A percentile compares a stretch with the other conserved stretches of the same genome.
These are phyloP conservation scores for Halocynthia aurantium DNA, from an alignment of 23 tunicate genomes.

Conservation along the genomic window DNA sequence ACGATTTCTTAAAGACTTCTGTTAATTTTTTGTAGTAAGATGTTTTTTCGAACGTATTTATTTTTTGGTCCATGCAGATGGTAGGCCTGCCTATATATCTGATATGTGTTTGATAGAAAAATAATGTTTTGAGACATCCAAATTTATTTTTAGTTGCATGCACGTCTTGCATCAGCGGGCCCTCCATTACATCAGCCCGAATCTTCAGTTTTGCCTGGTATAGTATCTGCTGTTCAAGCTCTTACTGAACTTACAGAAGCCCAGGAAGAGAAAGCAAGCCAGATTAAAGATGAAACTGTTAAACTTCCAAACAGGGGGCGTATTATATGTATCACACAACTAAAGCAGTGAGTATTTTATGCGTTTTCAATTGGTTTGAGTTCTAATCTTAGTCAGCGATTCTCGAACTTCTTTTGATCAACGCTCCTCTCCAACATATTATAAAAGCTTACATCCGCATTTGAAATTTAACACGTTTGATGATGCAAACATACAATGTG, in stretches of 20 bases:
- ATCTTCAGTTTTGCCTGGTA: slow-evolving; percentile 46
- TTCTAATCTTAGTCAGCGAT: too few relatives aligned
- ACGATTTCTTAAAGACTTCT: too few relatives aligned
- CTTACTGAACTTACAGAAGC: slow-evolving; percentile 45
- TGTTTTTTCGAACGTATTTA: too few relatives aligned
- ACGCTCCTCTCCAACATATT: not conserved
- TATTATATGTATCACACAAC: slow-evolving; percentile 79
- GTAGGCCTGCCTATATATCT: too few relatives aligned
- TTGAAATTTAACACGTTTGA: too few relatives aligned
- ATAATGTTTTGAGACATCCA: too few relatives aligned
- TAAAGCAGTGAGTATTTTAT: slow-evolving; percentile 51
- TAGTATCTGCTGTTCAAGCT: slow-evolving; percentile 55
- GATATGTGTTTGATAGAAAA: too few relatives aligned
- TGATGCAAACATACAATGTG: too few relatives aligned
- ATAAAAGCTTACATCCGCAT: too few relatives aligned
- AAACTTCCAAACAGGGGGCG: slow-evolving; percentile 44
- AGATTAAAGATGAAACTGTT: not conserved
- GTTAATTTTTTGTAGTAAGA: too few relatives aligned
- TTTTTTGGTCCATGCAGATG: too few relatives aligned
- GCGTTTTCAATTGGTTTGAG: not conserved
- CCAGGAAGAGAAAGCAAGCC: slow-evolving; percentile 22
- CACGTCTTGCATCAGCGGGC: slow-evolving; percentile 53
- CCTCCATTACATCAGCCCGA: slow-evolving; percentile 64
- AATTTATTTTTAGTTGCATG: slow-evolving; percentile 45
- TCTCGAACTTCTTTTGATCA: not conserved